These are phyloP conservation scores for Pseudoips prasinana DNA, from an alignment of 2,888 invertebrate genomes.

Conservation along the genomic window DNA sequence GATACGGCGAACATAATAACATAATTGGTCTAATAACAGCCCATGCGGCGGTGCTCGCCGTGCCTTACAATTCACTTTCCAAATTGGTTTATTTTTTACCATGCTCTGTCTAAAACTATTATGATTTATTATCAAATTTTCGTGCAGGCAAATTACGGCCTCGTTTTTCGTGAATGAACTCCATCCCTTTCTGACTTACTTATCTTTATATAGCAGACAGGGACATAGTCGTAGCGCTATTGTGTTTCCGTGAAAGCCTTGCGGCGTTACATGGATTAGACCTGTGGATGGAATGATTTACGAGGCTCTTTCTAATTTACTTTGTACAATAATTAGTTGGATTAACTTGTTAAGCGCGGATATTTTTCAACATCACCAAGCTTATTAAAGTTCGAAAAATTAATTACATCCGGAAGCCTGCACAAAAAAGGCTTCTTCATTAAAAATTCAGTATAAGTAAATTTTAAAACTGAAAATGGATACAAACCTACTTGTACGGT, in stretches of 20 bases:
- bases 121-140: constrained; percentile 82
- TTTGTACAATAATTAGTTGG: constrained; percentile 67
- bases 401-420: constrained; percentile 52
- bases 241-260: constrained; percentile 67
- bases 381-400: constrained; percentile 53
- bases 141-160: constrained; percentile 79
- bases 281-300: constrained; percentile 71
- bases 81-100: constrained; percentile 80
- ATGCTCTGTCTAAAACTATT: constrained; percentile 78
- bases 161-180: constrained; percentile 60
- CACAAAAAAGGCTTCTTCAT: constrained; percentile 24
- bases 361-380: constrained; percentile 60
- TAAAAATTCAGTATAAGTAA: constrained; percentile 1
- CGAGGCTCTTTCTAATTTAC: constrained; percentile 70
- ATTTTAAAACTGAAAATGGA: no score
- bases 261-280: constrained; percentile 57
- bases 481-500: no score
- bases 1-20: constrained; percentile 82
- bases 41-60: constrained; percentile 65
- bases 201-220: constrained; percentile 45
- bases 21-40: constrained; percentile 81
- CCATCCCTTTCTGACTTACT: constrained; percentile 56
- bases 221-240: constrained; percentile 55
- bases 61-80: constrained; percentile 82
- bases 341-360: constrained; percentile 68